A percentile compares a stretch with the other conserved stretches of the same genome.
Evolutionary conservation across 2,797 vertebrate species (phyloP).

Genomic region (Pachyuromys duprasi): DNA sequence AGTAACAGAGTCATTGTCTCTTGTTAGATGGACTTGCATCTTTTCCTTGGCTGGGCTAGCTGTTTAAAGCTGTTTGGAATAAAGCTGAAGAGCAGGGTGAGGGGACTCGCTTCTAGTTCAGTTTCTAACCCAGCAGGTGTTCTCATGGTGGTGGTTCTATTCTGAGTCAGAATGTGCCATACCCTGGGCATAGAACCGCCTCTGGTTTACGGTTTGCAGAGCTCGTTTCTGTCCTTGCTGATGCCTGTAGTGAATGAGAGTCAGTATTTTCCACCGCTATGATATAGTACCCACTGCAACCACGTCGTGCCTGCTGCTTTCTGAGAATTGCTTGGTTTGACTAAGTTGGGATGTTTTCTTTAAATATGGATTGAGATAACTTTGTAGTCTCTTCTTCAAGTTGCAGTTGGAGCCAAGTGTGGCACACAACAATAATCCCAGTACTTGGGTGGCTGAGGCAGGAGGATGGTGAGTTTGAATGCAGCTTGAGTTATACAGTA

Average conservation of each 20-base stretch:
- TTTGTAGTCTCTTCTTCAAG: neutral
- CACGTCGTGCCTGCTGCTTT: neutral
- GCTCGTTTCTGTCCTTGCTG: neutral
- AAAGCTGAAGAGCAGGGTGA: neutral
- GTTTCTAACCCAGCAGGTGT: neutral
- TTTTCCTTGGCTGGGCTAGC: neutral
- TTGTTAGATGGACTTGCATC: fast-evolving
- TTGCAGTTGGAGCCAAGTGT: neutral
- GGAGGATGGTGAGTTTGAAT: neutral
- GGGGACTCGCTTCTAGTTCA: neutral
- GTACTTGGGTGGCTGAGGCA: neutral
- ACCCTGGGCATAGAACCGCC: neutral
- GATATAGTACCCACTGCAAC: neutral
- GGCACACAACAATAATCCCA: neutral
- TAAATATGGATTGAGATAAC: neutral
- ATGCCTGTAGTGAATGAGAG: neutral
- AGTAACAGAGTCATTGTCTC: neutral
- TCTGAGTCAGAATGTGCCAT: neutral
- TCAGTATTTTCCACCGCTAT: neutral
- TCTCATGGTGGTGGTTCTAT: neutral
- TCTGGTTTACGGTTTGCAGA: neutral
- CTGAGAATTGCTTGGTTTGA: neutral
- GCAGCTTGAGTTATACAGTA: neutral
- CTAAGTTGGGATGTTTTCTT: neutral
- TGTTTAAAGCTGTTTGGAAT: neutral